Evolutionary conservation across 2,888 invertebrate species (phyloP).

Genomic region (Yponomeuta plumbellus): DNA sequence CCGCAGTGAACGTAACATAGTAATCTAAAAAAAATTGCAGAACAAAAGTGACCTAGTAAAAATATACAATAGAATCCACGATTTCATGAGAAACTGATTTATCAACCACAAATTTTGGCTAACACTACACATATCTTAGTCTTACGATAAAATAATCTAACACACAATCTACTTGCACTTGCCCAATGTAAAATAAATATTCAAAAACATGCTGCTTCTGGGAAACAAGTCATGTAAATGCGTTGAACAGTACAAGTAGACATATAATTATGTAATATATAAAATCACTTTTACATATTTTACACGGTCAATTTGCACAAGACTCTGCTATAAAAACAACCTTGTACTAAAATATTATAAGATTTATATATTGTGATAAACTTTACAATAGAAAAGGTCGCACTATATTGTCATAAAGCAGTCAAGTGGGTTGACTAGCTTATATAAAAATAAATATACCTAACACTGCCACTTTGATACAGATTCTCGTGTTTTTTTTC

Average conservation of each 20-base stretch:
- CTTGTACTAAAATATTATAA: not conserved
- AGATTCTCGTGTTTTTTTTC: no score
- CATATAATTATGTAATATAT: not conserved
- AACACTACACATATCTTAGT: not conserved
- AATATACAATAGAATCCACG: not conserved
- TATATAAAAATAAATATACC: constrained; percentile 16
- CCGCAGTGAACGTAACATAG: constrained; percentile 8
- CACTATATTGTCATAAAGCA: constrained; percentile 31
- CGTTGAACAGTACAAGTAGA: not conserved
- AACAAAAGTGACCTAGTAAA: not conserved
- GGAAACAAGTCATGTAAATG: not conserved
- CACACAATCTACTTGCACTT: not conserved
- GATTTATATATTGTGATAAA: no score
- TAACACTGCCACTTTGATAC: not conserved
- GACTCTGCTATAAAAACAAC: not conserved
- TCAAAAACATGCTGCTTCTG: not conserved
- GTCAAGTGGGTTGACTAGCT: constrained; percentile 32
- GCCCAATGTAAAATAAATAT: not conserved
- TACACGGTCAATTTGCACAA: not conserved
- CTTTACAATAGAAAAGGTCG: not conserved
- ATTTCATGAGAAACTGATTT: constrained; percentile 5
- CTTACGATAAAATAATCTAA: not conserved
- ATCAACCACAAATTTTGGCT: constrained; percentile 1
- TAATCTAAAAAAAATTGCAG: not conserved
- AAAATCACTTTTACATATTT: not conserved